These are phyloP conservation scores for Eristalis pertinax DNA, from an alignment of 2,888 invertebrate genomes.

Conservation along the genomic window DNA sequence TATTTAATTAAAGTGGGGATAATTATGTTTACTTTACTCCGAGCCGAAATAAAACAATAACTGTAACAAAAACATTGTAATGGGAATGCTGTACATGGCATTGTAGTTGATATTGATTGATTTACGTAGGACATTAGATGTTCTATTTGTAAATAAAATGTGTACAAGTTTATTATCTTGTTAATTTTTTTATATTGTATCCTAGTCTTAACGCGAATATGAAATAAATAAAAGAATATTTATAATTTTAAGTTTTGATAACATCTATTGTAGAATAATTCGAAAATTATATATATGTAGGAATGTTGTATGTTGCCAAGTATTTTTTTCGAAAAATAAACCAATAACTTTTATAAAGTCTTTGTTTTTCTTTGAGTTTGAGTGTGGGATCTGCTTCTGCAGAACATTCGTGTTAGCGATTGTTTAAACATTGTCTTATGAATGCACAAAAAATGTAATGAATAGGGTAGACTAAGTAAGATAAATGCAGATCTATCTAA, in stretches of 20 bases:
- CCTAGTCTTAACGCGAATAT: conserved; percentile 65
- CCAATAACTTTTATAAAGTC: background rate
- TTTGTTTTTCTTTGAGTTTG: background rate
- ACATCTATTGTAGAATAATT: conserved; percentile 12
- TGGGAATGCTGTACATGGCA: conserved; percentile 18
- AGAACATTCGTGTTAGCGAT: too few relatives aligned
- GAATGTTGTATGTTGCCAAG: conserved; percentile 43
- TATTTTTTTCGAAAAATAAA: conserved; percentile 31
- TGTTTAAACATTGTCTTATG: too few relatives aligned
- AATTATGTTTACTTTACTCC: conserved; percentile 20
- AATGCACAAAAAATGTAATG: too few relatives aligned
- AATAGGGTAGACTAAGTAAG: too few relatives aligned
- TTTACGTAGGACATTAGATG: conserved; percentile 26
- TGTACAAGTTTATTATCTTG: conserved; percentile 45
- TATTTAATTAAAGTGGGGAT: conserved; percentile 26
- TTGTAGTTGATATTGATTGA: conserved; percentile 28
- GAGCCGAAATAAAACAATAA: conserved; percentile 44
- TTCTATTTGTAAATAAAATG: conserved; percentile 36
- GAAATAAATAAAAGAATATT: conserved; percentile 27
- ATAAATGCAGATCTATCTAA: too few relatives aligned
- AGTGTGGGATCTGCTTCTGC: too few relatives aligned
- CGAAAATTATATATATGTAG: conserved; percentile 16
- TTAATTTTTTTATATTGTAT: conserved; percentile 47
- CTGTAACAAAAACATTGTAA: background rate
- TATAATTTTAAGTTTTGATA: conserved; percentile 54